A percentile compares a stretch with the other conserved stretches of the same genome.
These are phyloP conservation scores for Drepanosiphum platanoidis DNA, from an alignment of 2,888 invertebrate genomes.

Conservation along the genomic window DNA sequence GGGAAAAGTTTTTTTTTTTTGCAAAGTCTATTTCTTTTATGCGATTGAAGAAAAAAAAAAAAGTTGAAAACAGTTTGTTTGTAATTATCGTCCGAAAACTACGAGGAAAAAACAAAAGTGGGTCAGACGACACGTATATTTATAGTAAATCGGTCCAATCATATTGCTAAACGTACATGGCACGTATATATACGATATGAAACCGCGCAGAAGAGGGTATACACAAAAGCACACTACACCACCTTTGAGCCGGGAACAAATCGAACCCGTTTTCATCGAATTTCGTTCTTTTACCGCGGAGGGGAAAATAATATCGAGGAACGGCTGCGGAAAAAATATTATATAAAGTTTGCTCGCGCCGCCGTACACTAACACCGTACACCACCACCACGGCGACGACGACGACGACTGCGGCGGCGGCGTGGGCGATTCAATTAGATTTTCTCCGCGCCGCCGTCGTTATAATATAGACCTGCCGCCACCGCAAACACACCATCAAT, in stretches of 20 bases:
- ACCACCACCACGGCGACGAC: no score
- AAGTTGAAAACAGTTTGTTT: not conserved
- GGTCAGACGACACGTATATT: not conserved
- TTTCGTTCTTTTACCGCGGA: not conserved
- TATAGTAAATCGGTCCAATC: slow-evolving; percentile 10
- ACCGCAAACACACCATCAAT: slow-evolving; percentile 44
- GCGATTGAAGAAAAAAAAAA: not conserved
- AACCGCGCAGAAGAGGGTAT: not conserved
- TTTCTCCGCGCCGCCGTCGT: not conserved
- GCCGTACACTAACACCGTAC: not conserved
- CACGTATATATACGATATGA: not conserved
- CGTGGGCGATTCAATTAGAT: slow-evolving; percentile 51
- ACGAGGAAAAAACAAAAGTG: slow-evolving; percentile 10
- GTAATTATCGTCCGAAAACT: not conserved
- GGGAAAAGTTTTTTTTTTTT: slow-evolving; percentile 20
- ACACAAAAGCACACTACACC: no score
- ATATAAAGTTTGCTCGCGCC: slow-evolving; percentile 35
- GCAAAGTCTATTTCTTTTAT: not conserved
- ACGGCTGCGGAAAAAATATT: slow-evolving; percentile 6
- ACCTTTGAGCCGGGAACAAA: not conserved
- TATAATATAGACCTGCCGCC: slow-evolving; percentile 22
- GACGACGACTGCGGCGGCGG: not conserved
- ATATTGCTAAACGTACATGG: not conserved
- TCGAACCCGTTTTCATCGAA: not conserved
- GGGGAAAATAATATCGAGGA: slow-evolving; percentile 5